These are phyloP conservation scores for Tragelaphus scriptus DNA, from an alignment of 2,113 vertebrate species.

Conservation along the genomic window DNA sequence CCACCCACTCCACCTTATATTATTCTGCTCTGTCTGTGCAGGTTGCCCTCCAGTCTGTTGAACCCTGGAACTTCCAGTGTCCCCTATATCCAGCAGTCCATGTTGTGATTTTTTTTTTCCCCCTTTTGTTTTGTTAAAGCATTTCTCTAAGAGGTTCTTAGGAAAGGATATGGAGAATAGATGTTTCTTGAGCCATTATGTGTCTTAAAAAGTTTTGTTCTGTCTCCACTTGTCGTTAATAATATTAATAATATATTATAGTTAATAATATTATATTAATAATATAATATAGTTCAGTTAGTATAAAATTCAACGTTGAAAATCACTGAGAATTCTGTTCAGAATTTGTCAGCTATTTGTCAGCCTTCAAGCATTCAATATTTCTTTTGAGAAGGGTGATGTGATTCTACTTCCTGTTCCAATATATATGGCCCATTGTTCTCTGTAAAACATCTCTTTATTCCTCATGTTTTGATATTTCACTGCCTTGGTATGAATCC, in stretches of 20 bases:
- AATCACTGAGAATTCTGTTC: background rate
- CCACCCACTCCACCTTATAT: background rate
- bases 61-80: background rate
- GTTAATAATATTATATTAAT: too few relatives aligned
- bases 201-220: background rate
- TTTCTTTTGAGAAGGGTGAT: background rate
- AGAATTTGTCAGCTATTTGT: conserved; percentile 2
- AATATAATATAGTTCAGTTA: background rate
- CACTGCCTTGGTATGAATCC: background rate
- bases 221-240: background rate
- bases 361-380: background rate
- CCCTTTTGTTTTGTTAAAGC: background rate
- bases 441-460: background rate
- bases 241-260: background rate
- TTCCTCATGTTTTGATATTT: background rate
- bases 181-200: background rate
- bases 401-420: background rate
- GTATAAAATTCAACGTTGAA: conserved; percentile 12
- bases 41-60: background rate
- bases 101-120: background rate
- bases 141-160: background rate
- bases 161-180: background rate
- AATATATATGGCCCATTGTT: background rate
- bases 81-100: background rate
- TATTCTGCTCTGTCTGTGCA: background rate